These are phyloP conservation scores for Cheirogaleus major DNA, from an alignment of 2,797 vertebrate genomes.

Conservation along the genomic window DNA sequence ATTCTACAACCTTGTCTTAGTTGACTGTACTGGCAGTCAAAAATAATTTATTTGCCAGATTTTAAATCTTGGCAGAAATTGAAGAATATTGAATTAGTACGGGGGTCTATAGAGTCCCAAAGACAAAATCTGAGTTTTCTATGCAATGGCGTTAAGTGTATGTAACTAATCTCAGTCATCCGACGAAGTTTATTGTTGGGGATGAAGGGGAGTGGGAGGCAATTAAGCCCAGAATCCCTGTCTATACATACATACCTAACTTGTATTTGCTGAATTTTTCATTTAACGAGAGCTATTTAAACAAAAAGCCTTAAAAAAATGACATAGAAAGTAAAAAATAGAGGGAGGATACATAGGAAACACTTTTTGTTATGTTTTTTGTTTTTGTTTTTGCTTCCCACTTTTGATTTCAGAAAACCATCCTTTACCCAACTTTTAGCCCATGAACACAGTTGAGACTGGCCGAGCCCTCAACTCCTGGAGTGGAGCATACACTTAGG, in stretches of 20 bases:
- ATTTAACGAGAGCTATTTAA: not conserved
- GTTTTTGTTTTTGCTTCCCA: not conserved
- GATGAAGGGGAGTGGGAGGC: not conserved
- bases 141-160: not conserved
- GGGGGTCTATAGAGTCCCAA: not conserved
- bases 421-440: not conserved
- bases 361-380: not conserved
- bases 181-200: not conserved
- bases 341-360: not conserved
- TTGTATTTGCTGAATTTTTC: not conserved
- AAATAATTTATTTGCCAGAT: not conserved
- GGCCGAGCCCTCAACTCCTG: not conserved
- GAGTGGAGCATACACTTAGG: not conserved
- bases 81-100: not conserved
- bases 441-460: not conserved
- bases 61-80: not conserved
- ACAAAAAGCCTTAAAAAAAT: not conserved
- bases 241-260: not conserved
- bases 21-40: not conserved
- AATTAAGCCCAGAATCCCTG: not conserved
- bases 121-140: not conserved
- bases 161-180: not conserved
- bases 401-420: not conserved
- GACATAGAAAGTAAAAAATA: not conserved
- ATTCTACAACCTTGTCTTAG: not conserved